Evolutionary conservation across 2,113 vertebrate species (phyloP), one percentile per base, ranked within the genome.

Genomic region (Ceyx melanurus): DNA sequence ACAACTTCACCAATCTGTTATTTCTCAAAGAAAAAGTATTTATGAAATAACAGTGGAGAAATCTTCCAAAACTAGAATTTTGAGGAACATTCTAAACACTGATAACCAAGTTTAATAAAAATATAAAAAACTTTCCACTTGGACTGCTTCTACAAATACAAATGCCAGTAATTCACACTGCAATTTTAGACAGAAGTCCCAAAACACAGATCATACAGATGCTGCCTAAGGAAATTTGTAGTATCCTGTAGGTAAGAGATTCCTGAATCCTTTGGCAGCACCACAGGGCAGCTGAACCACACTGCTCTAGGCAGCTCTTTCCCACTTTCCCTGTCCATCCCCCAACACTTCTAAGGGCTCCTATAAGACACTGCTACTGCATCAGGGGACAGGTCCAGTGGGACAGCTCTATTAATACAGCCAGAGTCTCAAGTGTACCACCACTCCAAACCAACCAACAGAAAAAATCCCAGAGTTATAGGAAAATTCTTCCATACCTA

Each of bases 141-240:
- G 15, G 5, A 94, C 20, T 9, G 33, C 33, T 81, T 64, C 22
- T 74, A 28, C 33, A 71, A 50, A 43, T 6, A 42, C 18, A 58
- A 10, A 25, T 13, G 13, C 33, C 20, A 37, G 6, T 12, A 89
- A 5, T 46, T 58, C 26, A 40, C 46, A 43, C 12, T 8, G 23
- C 6, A 42, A 28, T 46, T 62, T 82, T 66, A 58, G 23, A 58
- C 28, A 43, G 9, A 71, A 50, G 31, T 12, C 57, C 21, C 15
- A 65, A 48, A 33, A 50, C 0, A 4, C 0, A 0, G 35, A 45
- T 58, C 20, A 28, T 2, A 58, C 17, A 73, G 11, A 29, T 23
- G 31, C 37, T 67, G 29, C 20, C 54, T 42, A 74, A 53, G n/a
- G 20, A 67, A 22, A 83, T 43, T n/a, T 29, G 17, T 4, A 35